These are phyloP conservation scores for Platypus cylindrus DNA, from an alignment of 2,888 invertebrate genomes.

Conservation along the genomic window DNA sequence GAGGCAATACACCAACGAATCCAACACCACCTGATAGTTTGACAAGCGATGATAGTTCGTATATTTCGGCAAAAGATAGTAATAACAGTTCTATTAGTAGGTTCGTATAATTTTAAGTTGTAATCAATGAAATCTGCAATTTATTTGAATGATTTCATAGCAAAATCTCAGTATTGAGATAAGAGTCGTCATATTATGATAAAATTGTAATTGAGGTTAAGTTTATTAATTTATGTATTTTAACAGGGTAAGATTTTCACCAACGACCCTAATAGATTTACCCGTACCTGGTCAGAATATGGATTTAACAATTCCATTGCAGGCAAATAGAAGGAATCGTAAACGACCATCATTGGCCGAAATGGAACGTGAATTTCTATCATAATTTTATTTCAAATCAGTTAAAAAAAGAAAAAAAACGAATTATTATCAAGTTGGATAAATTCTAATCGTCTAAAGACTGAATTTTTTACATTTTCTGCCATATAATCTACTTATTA, in stretches of 20 bases:
- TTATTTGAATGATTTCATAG: too few species aligned
- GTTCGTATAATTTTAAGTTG: too few species aligned
- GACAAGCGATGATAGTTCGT: conserved; percentile 79
- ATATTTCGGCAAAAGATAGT: conserved; percentile 73
- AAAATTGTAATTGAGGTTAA: too few species aligned
- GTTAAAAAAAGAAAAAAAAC: too few species aligned
- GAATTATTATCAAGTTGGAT: too few species aligned
- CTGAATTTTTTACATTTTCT: too few species aligned
- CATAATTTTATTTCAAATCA: conserved; percentile 27
- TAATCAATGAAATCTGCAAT: too few species aligned
- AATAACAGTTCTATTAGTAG: conserved; percentile 35
- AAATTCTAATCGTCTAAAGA: too few species aligned
- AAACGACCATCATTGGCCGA: conserved; percentile 41
- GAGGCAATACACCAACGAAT: conserved; percentile 63
- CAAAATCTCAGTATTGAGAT: too few species aligned
- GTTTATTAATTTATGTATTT: too few species aligned
- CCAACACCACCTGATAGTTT: conserved; percentile 77
- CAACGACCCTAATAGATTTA: conserved; percentile 55
- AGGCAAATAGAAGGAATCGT: conserved; percentile 35
- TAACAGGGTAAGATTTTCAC: conserved; percentile 65
- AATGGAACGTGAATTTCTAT: conserved; percentile 43
- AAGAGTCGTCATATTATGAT: too few species aligned
- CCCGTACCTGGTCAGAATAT: conserved; percentile 41
- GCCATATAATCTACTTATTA: too few species aligned
- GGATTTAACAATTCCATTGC: conserved; percentile 41